phyloP scores from a whole-genome alignment of 2,797 vertebrate species.

The Emydoidea blandingii region DNA sequence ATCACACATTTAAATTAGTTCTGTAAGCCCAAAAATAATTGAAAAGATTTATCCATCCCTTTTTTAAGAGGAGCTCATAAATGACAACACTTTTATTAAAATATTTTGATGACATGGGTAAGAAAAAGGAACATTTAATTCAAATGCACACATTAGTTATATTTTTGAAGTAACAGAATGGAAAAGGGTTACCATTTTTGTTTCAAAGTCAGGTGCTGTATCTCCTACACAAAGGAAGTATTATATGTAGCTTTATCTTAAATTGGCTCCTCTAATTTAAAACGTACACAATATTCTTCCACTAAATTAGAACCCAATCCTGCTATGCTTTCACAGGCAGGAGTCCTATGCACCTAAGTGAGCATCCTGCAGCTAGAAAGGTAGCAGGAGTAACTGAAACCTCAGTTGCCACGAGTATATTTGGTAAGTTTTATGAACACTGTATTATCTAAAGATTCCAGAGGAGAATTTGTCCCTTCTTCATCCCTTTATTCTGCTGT shows the following conservation, averaged over 20 bases:
- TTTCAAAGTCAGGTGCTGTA: neutral
- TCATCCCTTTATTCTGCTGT: neutral
- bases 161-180: neutral
- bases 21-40: fast-evolving
- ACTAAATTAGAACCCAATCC: too few species aligned
- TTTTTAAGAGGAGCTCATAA: neutral
- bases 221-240: neutral
- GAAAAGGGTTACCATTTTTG: neutral
- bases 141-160: neutral
- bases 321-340: neutral
- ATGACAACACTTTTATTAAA: fast-evolving
- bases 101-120: neutral
- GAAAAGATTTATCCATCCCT: neutral
- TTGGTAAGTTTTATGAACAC: neutral
- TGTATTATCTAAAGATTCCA: neutral
- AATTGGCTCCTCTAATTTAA: neutral
- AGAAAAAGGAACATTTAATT: neutral
- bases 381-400: neutral
- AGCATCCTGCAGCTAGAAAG: neutral
- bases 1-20: neutral
- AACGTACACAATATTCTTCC: neutral
- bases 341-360: neutral
- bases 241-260: neutral
- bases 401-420: neutral
- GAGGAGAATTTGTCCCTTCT: neutral